These are phyloP conservation scores for Hippopotamus amphibius DNA, from an alignment of 2,113 vertebrate species.

Conservation along the genomic window DNA sequence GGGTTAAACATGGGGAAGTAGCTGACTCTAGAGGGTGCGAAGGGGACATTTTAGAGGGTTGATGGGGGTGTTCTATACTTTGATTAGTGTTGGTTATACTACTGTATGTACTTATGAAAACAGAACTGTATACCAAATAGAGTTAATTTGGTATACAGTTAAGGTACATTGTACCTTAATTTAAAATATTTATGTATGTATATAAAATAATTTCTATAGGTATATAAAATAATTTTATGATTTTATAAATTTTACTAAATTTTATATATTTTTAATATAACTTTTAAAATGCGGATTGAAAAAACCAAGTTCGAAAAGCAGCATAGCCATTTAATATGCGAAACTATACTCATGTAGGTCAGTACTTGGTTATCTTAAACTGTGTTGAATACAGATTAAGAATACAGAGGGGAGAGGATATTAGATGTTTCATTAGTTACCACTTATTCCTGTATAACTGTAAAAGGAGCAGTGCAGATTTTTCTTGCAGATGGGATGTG, in stretches of 20 bases:
- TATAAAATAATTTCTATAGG: neutral
- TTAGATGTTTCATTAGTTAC: neutral
- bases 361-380: neutral
- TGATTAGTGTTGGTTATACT: neutral
- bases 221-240: neutral
- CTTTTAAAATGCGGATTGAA: neutral
- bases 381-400: neutral
- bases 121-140: neutral
- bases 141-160: neutral
- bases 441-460: neutral
- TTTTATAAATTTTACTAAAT: neutral
- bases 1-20: neutral
- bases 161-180: neutral
- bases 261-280: neutral
- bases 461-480: neutral
- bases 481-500: neutral
- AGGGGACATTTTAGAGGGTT: neutral
- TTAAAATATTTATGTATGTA: neutral
- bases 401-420: neutral
- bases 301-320: slow-evolving; percentile 21
- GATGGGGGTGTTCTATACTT: neutral
- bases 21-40: neutral
- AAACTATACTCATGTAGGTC: neutral
- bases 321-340: neutral
- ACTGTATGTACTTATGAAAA: neutral